Percentiles rank a stretch among this genome's conserved stretches.
phyloP scores from a whole-genome alignment of 2,113 vertebrate genomes.

The Neogale vison region DNA sequence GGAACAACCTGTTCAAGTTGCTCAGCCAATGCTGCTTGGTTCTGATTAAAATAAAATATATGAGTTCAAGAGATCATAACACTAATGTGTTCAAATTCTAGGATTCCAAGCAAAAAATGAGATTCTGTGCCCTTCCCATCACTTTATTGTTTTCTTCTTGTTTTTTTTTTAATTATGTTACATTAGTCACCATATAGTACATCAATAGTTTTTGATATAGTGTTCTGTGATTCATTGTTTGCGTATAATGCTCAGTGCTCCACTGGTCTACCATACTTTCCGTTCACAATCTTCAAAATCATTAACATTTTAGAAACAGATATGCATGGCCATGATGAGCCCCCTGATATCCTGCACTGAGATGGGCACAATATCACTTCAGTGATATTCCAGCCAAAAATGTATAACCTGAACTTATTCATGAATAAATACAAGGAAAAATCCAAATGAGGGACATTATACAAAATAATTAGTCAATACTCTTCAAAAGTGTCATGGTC shows the following conservation, averaged over 20 bases:
- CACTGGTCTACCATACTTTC: not conserved
- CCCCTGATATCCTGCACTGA: not conserved
- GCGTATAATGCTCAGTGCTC: no score
- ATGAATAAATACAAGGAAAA: slow-evolving; percentile 42
- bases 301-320: not conserved
- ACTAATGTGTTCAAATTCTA: not conserved
- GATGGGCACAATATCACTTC: not conserved
- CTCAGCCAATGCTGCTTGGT: not conserved
- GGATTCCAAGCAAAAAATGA: not conserved
- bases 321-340: no score
- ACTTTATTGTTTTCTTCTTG: not conserved
- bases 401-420: not conserved
- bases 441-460: not conserved
- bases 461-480: not conserved
- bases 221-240: no score
- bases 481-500: not conserved
- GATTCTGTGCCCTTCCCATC: not conserved
- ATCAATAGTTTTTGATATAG: no score
- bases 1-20: not conserved
- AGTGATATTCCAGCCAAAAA: not conserved
- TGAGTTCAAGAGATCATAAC: not conserved
- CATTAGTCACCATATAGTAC: no score
- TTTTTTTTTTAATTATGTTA: no score
- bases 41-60: slow-evolving; percentile 25
- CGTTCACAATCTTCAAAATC: not conserved